A percentile compares a stretch with the other conserved stretches of the same genome.
These are phyloP conservation scores for Pseudorectes ferrugineus DNA, from an alignment of 2,113 vertebrate genomes.

Conservation along the genomic window DNA sequence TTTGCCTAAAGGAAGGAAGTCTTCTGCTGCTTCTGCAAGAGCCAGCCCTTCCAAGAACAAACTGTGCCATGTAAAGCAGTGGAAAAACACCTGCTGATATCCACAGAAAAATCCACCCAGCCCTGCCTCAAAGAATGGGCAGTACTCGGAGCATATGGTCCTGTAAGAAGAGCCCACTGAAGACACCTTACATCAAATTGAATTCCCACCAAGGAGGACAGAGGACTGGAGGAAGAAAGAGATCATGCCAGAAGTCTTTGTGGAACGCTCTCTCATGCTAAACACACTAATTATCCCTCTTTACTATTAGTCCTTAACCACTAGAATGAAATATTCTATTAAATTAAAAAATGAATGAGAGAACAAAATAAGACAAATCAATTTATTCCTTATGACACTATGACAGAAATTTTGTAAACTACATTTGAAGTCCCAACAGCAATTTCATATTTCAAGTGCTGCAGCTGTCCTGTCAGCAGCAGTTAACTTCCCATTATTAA, in stretches of 20 bases:
- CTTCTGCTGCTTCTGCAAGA: background rate
- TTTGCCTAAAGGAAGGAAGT: background rate
- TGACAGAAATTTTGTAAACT: background rate
- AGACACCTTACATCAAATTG: fast-evolving
- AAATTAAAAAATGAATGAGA: background rate
- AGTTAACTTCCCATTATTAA: background rate
- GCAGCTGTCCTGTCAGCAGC: background rate
- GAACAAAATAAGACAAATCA: background rate
- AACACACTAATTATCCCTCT: background rate
- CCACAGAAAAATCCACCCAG: background rate
- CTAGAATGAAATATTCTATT: background rate
- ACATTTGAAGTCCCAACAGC: background rate
- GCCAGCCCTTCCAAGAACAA: background rate
- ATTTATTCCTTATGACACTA: background rate
- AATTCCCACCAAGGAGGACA: background rate
- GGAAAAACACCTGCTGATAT: background rate
- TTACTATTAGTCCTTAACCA: background rate
- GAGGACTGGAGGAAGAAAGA: background rate
- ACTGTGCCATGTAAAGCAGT: background rate
- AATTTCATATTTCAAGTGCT: background rate
- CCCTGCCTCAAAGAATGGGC: fast-evolving
- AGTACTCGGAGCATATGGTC: background rate
- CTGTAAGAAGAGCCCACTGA: background rate
- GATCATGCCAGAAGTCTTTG: background rate
- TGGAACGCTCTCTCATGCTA: background rate